Evolutionary conservation across 2,888 invertebrate genomes (phyloP).

Genomic region (Andricus quercusramuli): DNA sequence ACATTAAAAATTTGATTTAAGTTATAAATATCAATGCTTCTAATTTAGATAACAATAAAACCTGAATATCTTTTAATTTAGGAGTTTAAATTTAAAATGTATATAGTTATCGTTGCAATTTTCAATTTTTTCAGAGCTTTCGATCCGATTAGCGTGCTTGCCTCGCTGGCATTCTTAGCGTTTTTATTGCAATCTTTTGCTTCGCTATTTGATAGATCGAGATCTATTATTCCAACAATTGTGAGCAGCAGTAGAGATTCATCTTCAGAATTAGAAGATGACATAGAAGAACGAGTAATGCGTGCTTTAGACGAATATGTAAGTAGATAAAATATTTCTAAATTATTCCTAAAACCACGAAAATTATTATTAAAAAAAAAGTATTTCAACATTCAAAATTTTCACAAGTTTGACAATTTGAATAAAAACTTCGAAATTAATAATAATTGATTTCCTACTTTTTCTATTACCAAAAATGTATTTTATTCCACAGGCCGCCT

Average conservation of each 20-base stretch:
- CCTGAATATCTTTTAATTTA: no score
- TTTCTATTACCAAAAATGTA: constrained; percentile 3
- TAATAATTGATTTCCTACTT: neutral
- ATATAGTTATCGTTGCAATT: constrained; percentile 1
- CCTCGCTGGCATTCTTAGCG: constrained; percentile 76
- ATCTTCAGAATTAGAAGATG: constrained; percentile 53
- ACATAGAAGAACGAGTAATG: constrained; percentile 64
- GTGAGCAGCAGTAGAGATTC: constrained; percentile 63
- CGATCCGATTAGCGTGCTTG: constrained; percentile 76
- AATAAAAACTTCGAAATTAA: constrained; percentile 16
- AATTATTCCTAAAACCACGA: neutral
- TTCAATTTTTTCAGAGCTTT: constrained; percentile 68
- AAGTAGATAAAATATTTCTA: constrained; percentile 47
- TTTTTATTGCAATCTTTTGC: constrained; percentile 77
- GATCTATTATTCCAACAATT: constrained; percentile 71
- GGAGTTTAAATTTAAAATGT: no score
- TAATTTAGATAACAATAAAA: no score
- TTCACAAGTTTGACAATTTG: neutral
- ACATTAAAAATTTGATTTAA: no score
- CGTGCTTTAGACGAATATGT: constrained; percentile 73
- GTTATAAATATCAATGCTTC: no score
- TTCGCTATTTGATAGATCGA: constrained; percentile 72
- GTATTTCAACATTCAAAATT: neutral
- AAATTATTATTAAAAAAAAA: neutral
- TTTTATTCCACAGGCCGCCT: constrained; percentile 45